These are phyloP conservation scores for Tribolium castaneum DNA, from an alignment of 1,140 invertebrate species.

Conservation along the genomic window DNA sequence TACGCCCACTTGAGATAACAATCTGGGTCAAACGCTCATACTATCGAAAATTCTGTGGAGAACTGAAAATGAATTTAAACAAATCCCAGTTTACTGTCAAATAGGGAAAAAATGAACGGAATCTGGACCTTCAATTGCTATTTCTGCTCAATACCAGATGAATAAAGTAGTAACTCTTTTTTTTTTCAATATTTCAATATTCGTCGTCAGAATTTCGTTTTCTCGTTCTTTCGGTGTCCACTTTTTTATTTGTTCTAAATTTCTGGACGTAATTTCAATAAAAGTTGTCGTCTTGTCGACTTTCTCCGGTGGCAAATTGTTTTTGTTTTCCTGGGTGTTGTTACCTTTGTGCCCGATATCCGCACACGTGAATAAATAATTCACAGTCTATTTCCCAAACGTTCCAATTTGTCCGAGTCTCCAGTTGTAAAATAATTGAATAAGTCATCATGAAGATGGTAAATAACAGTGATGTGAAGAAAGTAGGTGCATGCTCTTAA, in stretches of 20 bases:
- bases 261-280: too few species aligned
- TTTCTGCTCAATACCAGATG: too few species aligned
- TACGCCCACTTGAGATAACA: slow-evolving; percentile 14
- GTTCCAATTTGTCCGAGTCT: slow-evolving; percentile 5
- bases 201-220: too few species aligned
- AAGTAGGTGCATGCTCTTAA: slow-evolving; percentile 33
- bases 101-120: too few species aligned
- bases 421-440: slow-evolving; percentile 15
- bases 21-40: slow-evolving; percentile 9
- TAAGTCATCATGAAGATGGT: slow-evolving; percentile 6
- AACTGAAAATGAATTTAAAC: too few species aligned
- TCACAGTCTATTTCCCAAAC: slow-evolving; percentile 27
- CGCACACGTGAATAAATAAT: slow-evolving; percentile 16
- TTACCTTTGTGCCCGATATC: neutral
- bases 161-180: too few species aligned
- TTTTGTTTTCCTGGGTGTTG: neutral
- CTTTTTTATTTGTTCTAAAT: too few species aligned
- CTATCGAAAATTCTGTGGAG: neutral
- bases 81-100: too few species aligned
- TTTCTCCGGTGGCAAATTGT: neutral
- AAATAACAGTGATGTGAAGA: slow-evolving; percentile 12
- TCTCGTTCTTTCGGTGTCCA: too few species aligned
- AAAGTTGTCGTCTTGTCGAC: neutral
- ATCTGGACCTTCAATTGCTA: too few species aligned
- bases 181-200: too few species aligned